These are phyloP conservation scores for Hetaerina americana DNA, from an alignment of 1,140 invertebrate genomes.

Conservation along the genomic window DNA sequence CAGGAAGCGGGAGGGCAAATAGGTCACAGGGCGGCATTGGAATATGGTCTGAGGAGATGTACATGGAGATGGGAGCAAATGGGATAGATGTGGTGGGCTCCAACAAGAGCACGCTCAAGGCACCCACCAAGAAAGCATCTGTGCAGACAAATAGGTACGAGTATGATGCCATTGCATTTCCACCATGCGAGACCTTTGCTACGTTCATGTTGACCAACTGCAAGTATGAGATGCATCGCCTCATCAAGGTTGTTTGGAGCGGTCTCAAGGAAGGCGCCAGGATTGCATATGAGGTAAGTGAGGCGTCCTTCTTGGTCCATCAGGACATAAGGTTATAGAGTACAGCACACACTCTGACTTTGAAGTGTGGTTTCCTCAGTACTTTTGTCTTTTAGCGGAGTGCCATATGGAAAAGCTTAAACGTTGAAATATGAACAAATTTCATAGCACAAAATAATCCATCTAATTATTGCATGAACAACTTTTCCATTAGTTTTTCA, in stretches of 20 bases:
- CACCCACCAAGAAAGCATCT: no score
- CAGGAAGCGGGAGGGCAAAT: slow-evolving; percentile 31
- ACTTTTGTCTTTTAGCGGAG: not conserved
- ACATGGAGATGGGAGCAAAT: no score
- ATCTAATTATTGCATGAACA: not conserved
- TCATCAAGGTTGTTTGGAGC: slow-evolving; percentile 52
- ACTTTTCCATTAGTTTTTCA: no score
- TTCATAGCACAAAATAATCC: slow-evolving; percentile 4
- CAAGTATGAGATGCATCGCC: slow-evolving; percentile 46
- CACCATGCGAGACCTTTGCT: slow-evolving; percentile 34
- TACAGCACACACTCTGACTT: not conserved
- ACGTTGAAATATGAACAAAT: not conserved
- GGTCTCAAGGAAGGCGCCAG: slow-evolving; percentile 36
- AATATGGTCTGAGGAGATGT: no score
- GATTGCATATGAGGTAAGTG: slow-evolving; percentile 32
- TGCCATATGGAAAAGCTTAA: not conserved
- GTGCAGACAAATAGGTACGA: no score
- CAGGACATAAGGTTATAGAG: not conserved
- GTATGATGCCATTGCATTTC: slow-evolving; percentile 31
- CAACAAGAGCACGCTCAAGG: no score
- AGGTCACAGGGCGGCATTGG: no score
- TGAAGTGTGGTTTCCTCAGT: not conserved
- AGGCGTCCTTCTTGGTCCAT: not conserved
- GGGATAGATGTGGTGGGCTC: no score
- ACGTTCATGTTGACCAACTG: slow-evolving; percentile 28